Percentiles rank a stretch among this genome's conserved stretches.
Evolutionary conservation across 2,797 vertebrate genomes (phyloP).

Genomic region (Enteromius paludinosus): DNA sequence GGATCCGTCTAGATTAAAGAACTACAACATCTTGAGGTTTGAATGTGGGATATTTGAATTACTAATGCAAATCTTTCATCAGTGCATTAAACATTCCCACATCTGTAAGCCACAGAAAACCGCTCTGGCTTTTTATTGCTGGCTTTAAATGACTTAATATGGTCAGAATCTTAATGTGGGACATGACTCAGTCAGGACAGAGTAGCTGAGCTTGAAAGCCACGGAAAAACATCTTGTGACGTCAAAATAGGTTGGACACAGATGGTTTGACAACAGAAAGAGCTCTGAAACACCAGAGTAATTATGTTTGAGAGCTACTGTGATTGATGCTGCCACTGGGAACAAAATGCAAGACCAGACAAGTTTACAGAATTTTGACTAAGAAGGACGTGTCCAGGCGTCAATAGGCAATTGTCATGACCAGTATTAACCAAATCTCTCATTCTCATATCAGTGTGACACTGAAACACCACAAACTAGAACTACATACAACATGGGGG

Average conservation of each 20-base stretch:
- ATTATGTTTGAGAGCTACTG: not conserved
- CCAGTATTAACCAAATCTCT: not conserved
- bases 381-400: not conserved
- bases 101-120: conserved; percentile 17
- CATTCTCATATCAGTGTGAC: not conserved
- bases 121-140: conserved; percentile 24
- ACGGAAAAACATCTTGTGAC: not conserved
- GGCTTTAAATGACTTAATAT: conserved; percentile 51
- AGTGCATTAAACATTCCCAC: not conserved
- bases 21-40: conserved; percentile 8
- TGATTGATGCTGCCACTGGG: not conserved
- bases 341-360: conserved; percentile 7
- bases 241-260: not conserved
- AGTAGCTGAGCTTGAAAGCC: conserved; percentile 45
- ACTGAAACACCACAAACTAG: not conserved
- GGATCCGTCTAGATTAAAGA: not conserved
- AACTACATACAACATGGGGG: not conserved
- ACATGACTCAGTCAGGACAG: conserved; percentile 39
- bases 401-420: not conserved
- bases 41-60: not conserved
- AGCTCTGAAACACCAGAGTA: not conserved
- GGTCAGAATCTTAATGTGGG: conserved; percentile 39
- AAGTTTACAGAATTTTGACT: not conserved
- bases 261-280: conserved; percentile 10
- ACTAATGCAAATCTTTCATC: conserved; percentile 1